A percentile compares a stretch with the other conserved stretches of the same genome.
Evolutionary conservation across 2,888 invertebrate species (phyloP).

Genomic region (Pachymerium ferrugineum): DNA sequence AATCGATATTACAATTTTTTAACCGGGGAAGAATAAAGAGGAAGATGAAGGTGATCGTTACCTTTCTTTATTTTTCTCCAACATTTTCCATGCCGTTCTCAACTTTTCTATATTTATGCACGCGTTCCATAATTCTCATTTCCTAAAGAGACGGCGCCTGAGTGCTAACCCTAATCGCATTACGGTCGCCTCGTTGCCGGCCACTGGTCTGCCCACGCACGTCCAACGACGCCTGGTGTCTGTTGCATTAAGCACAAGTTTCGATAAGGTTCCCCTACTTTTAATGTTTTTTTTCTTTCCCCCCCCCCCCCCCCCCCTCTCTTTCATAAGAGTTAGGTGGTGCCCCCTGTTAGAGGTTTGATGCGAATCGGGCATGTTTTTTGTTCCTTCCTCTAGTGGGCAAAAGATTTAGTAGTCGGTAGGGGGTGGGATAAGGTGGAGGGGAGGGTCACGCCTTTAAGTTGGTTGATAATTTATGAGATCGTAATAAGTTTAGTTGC

Average conservation of each 20-base stretch:
- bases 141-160: not conserved
- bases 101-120: too few relatives aligned
- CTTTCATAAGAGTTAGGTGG: too few relatives aligned
- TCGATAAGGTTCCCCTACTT: not conserved
- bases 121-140: not conserved
- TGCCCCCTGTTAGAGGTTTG: too few relatives aligned
- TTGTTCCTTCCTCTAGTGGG: too few relatives aligned
- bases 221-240: constrained; percentile 7
- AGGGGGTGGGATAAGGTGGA: not conserved
- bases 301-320: too few relatives aligned
- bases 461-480: not conserved
- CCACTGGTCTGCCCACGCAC: constrained; percentile 1
- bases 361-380: too few relatives aligned
- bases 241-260: not conserved
- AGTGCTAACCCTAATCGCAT: constrained; percentile 1
- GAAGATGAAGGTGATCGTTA: too few relatives aligned
- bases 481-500: not conserved
- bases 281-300: not conserved
- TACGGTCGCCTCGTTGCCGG: constrained; percentile 9
- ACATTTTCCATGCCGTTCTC: not conserved
- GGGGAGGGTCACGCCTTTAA: not conserved
- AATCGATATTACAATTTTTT: not conserved
- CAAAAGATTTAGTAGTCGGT: not conserved
- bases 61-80: not conserved
- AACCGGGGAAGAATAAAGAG: too few relatives aligned